A percentile compares a stretch with the other conserved stretches of the same genome.
These are phyloP conservation scores for Odontomyia ornata DNA, from an alignment of 2,888 invertebrate species.

Conservation along the genomic window DNA sequence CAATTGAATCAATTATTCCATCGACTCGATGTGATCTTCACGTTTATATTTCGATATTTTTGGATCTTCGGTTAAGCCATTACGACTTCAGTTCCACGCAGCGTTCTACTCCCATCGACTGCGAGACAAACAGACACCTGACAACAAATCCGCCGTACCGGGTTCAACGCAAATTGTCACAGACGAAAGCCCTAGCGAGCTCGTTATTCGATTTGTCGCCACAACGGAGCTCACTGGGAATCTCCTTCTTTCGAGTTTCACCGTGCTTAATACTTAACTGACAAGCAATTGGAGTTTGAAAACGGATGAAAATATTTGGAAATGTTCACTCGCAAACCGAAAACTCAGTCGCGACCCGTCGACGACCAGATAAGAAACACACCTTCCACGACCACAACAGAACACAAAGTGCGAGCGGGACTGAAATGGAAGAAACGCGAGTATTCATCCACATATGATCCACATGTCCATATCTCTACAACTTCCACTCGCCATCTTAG, in stretches of 20 bases:
- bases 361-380: neutral
- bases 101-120: neutral
- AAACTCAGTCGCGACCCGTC: neutral
- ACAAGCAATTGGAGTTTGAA: neutral
- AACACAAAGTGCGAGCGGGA: slow-evolving; percentile 34
- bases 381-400: slow-evolving; percentile 26
- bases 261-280: neutral
- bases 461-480: no score
- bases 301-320: neutral
- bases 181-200: neutral
- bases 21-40: neutral
- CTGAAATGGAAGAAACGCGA: neutral
- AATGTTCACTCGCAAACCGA: neutral
- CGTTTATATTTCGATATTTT: no score
- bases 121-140: slow-evolving; percentile 26
- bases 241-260: neutral
- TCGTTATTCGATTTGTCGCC: no score
- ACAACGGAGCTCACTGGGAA: no score
- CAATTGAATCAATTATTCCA: neutral
- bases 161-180: slow-evolving; percentile 7
- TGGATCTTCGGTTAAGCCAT: no score
- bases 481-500: neutral
- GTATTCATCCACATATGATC: no score
- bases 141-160: slow-evolving; percentile 5
- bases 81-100: neutral